Evolutionary conservation across 2,888 invertebrate genomes (phyloP), one percentile per base, ranked within the genome.

Genomic region (Cantharis lateralis): DNA sequence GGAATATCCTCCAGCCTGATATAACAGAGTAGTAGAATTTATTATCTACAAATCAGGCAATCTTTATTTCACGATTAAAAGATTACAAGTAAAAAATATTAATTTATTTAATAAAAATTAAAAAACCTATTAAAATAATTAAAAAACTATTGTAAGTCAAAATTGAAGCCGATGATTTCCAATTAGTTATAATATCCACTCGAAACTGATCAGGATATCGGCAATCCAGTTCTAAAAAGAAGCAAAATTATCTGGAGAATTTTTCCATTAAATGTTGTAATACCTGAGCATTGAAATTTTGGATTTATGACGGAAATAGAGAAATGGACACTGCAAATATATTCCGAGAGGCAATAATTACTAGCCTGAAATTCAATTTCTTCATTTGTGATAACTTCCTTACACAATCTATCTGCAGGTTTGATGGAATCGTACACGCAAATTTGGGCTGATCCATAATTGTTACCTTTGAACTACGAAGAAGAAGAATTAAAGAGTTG

Each of bases 201-300:
- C 92, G 90, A 62, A 93, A 91, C 88, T 94, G 92, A 83, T 93
- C 90, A 26, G 93, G 93, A 82, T 90, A 89, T 74, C 91, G 90
- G 83, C 94, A 94, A 76, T 92, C 92, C 68, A 90, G 89, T 88
- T 93, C 94, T 93, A 89, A 78, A 88, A 89, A 13, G 24, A 66
- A n/a, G 18, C 1, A 66, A 66, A 1, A 15, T 20, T 20, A 66
- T 5, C 4, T 20, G 2, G 1, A n/a, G 4, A 66, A 66, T 1
- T 5, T 20, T 20, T 66, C 3, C 2, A 15, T 32, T 10, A 74
- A 32, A 20, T 20, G 28, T 69, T 61, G 61, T 18, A 15, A 82
- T 89, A 93, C 93, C 91, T 86, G 91, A 89, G 85, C 93, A 93
- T 81, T 90, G 88, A 80, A 90, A 91, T 48, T 86, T 85, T 3